A percentile compares a stretch with the other conserved stretches of the same genome.
These are phyloP conservation scores for Halisarca cf. caerulea DNA, from an alignment of 37 sponge, comb jelly and placozoan genomes.

Conservation along the genomic window DNA sequence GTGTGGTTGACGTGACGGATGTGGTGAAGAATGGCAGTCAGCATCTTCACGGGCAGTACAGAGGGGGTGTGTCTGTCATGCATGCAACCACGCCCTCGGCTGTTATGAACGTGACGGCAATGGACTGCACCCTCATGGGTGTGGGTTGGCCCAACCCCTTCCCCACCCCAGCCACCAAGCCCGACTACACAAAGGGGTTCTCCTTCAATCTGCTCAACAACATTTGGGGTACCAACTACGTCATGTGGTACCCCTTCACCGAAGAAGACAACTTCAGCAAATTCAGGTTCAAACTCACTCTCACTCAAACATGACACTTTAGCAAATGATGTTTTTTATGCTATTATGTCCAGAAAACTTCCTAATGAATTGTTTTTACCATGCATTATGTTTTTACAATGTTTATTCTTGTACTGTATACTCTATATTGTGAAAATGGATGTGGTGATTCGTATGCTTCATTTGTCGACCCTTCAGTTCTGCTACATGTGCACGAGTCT, in stretches of 20 bases:
- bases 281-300: slow-evolving; percentile 39
- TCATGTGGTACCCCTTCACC: slow-evolving; percentile 70
- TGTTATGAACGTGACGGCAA: slow-evolving; percentile 5
- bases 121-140: slow-evolving; percentile 42
- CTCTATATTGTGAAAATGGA: too few relatives aligned
- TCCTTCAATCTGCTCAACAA: slow-evolving; percentile 66
- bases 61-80: slow-evolving; percentile 19
- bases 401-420: too few relatives aligned
- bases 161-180: slow-evolving; percentile 42
- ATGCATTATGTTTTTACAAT: too few relatives aligned
- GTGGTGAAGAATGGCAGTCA: slow-evolving; percentile 74
- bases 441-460: too few relatives aligned
- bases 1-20: slow-evolving; percentile 38
- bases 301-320: too few relatives aligned
- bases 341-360: too few relatives aligned
- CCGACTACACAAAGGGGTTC: slow-evolving; percentile 49
- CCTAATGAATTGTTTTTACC: too few relatives aligned
- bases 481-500: too few relatives aligned
- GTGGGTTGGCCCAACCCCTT: slow-evolving; percentile 50
- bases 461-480: too few relatives aligned
- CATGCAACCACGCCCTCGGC: not conserved
- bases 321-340: too few relatives aligned
- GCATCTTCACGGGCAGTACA: slow-evolving; percentile 56
- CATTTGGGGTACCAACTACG: slow-evolving; percentile 75
- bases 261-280: slow-evolving; percentile 40